Base-by-base conservation (phyloP, 2,113 vertebrate genomes). In the Colossoma macropomum region DNA sequence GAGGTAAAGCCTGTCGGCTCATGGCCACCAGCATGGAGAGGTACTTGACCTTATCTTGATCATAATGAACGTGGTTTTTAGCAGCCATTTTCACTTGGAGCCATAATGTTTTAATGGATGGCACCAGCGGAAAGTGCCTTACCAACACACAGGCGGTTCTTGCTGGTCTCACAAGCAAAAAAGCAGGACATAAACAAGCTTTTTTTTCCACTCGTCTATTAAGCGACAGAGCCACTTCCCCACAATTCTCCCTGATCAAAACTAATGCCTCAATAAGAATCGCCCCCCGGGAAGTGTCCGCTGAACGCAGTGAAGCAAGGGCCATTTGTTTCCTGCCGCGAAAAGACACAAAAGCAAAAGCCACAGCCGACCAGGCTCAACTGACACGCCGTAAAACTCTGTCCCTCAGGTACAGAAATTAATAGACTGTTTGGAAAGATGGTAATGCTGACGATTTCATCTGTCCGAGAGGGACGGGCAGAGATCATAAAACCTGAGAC, bases 21-120 rank as follows among this genome's bases (percentile, higher is more conserved):
- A 60, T 59, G 50, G 68, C 50, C 54, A 54, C 45, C 50, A 38
- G 50, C 59, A 82, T 63, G 45, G 78, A 79, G 41, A 32, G 75
- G 25, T 68, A 82, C 60, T 82, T 85, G 62, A 85, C 79, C 73
- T 77, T 77, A 77, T 78, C 75, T 23, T 69, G 10, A 7, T 25
- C 41, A 41, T 81, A 86, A 82, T 74, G 56, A 74, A 71, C 27
- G 69, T 34, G 41, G 41, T 32, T 60, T 12, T 48, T 28, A 17
- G 28, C 0, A 16, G 17, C 50, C 41, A 11, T 45, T 45, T 45
- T 56, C 60, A 75, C 71, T 54, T 5, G 45, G 45, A 62, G 59
- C 45, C 71, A 23, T 65, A 65, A 52, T 63, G 71, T 75, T 74
- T 81, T 73, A 81, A 81, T 65, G 59, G 60, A 65, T 4, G 30